Evolutionary conservation across 2,888 invertebrate species (phyloP).

Genomic region (Trachelus stipa): DNA sequence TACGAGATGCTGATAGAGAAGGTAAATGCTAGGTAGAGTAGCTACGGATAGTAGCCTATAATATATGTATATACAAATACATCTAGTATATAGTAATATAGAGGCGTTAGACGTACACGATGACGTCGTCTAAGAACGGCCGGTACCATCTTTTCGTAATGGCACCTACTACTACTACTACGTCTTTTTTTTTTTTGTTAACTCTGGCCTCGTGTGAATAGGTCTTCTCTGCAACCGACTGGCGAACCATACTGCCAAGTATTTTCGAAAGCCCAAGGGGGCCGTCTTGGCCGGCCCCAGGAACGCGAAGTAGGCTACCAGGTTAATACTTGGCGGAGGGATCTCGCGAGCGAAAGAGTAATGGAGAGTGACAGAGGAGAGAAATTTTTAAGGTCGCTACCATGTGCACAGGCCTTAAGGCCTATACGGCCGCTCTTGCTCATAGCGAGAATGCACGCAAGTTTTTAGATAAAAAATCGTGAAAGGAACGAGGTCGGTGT

Average conservation of each 20-base stretch:
- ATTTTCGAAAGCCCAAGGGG: constrained; percentile 61
- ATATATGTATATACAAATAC: neutral
- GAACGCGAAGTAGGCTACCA: constrained; percentile 60
- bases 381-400: neutral
- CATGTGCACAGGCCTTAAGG: neutral
- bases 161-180: neutral
- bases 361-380: constrained; percentile 19
- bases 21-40: neutral
- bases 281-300: constrained; percentile 9
- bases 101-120: neutral
- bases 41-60: neutral
- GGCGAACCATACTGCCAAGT: constrained; percentile 23
- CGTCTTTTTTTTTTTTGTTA: neutral
- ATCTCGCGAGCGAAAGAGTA: constrained; percentile 15
- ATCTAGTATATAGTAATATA: neutral
- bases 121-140: neutral
- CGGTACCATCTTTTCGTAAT: neutral
- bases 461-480: neutral
- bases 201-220: neutral
- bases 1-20: neutral
- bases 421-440: neutral
- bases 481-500: neutral
- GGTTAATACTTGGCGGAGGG: constrained; percentile 51
- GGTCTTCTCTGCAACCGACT: neutral
- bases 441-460: neutral